These are phyloP conservation scores for Acrocera orbiculus DNA, from an alignment of 2,888 invertebrate genomes.

Conservation along the genomic window DNA sequence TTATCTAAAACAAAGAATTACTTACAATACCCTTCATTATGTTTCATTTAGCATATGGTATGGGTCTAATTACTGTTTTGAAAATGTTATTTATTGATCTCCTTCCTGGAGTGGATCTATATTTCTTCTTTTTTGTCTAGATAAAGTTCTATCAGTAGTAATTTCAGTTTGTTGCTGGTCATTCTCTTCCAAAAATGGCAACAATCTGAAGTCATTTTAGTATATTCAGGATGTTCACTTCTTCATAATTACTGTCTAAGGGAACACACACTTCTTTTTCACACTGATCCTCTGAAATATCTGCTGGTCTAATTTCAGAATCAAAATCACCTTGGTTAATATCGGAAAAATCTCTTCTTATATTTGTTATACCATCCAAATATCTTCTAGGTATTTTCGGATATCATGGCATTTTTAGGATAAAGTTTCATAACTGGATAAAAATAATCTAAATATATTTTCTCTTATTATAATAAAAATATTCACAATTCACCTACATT, in stretches of 20 bases:
- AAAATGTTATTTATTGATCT: constrained; percentile 1
- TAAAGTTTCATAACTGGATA: constrained; percentile 1
- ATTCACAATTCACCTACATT: constrained; percentile 3
- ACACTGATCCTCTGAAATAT: not conserved
- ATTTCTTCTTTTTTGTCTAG: too few species aligned
- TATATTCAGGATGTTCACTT: constrained; percentile 2
- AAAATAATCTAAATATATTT: constrained; percentile 3
- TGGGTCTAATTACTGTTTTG: constrained; percentile 1
- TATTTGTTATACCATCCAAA: constrained; percentile 3
- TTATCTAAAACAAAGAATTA: constrained; percentile 1
- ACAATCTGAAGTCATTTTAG: constrained; percentile 1
- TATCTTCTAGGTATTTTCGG: constrained; percentile 1
- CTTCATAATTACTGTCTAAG: constrained; percentile 1
- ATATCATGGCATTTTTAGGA: constrained; percentile 1
- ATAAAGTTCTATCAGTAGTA: too few species aligned
- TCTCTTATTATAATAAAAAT: constrained; percentile 3
- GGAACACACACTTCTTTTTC: constrained; percentile 1
- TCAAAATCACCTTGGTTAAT: constrained; percentile 2
- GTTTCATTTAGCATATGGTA: constrained; percentile 3
- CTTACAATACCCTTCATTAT: constrained; percentile 1
- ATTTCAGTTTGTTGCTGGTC: constrained; percentile 1
- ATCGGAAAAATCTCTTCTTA: constrained; percentile 1
- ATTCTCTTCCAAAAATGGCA: constrained; percentile 2
- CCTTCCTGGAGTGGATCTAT: not conserved
- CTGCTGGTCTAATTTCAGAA: not conserved